These are phyloP conservation scores for Antrozous pallidus DNA, from an alignment of 2,797 vertebrate genomes.

Conservation along the genomic window DNA sequence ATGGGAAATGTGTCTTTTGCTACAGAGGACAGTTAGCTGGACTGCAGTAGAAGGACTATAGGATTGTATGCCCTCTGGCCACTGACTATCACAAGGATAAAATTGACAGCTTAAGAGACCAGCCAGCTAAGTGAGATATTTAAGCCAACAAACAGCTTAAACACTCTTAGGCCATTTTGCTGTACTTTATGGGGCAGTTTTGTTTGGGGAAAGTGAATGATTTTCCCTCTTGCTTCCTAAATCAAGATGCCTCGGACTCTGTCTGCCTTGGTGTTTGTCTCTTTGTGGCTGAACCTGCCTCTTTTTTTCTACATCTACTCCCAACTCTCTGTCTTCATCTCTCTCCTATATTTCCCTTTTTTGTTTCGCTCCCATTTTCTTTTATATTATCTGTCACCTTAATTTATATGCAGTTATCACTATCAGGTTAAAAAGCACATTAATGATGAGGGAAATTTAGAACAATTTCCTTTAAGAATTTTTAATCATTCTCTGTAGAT, in stretches of 20 bases:
- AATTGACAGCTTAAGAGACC: neutral
- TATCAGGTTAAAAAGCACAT: neutral
- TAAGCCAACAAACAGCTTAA: neutral
- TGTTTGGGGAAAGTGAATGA: neutral
- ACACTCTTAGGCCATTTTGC: neutral
- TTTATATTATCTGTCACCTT: neutral
- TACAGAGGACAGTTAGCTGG: neutral
- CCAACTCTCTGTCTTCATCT: neutral
- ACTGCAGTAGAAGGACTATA: too few species aligned
- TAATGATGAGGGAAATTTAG: neutral
- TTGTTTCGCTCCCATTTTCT: neutral
- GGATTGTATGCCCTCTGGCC: accelerated
- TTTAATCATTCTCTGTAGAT: neutral
- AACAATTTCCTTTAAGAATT: neutral
- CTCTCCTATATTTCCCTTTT: neutral
- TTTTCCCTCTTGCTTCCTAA: neutral
- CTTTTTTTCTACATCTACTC: neutral
- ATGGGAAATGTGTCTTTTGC: neutral
- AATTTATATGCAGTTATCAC: neutral
- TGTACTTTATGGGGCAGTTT: neutral
- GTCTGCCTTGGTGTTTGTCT: neutral
- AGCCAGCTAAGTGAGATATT: neutral
- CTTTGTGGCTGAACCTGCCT: neutral
- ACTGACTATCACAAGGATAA: neutral
- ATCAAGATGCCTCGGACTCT: neutral